Evolutionary conservation across 2,888 invertebrate species (phyloP), one percentile per base, ranked within the genome.

Genomic region (Ecdyonurus torrentis): DNA sequence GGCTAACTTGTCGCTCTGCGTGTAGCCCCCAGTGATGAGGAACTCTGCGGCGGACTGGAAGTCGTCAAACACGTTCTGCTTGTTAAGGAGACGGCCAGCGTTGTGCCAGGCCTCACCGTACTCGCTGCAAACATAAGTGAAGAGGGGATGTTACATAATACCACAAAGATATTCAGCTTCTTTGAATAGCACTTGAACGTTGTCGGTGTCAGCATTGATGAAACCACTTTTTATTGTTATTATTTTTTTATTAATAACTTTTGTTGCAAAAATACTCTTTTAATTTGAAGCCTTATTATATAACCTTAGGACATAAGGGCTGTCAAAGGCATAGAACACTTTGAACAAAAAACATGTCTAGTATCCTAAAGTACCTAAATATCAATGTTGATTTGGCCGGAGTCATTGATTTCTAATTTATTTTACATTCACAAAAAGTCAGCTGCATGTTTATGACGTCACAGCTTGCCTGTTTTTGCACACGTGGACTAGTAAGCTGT

Each of bases 71-170:
- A 89, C 90, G 76, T 98, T 98, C 78, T 98, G 97, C 73, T 98
- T 99, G 72, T 95, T 93, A 2, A 85, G 81, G 66, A 91, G 79
- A 23, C 91, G 86, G 1, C 97, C 99, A 3, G 82, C 89, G 74
- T 95, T 90, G 77, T 98, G 97, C 98, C 98, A 99, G 68, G 86
- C 86, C 75, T 96, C 92, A 55, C 98, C 98, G 75, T 97, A 99
- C 74, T 99, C 98, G 1, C 93, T 92, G 75, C 1, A 71, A 70
- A 52, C 24, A 64, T 62, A 62, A 65, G 65, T 60, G n/a, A 63
- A 55, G 15, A 25, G n/a, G n/a, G n/a, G n/a, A n/a, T n/a, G n/a
- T n/a, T n/a, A n/a, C n/a, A 23, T 61, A 61, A 61, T 24, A 25
- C 23, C n/a, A n/a, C n/a, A n/a, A n/a, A n/a, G 37, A 37, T 15